Evolutionary conservation across 2,888 invertebrate species (phyloP).

Genomic region (Scaptomyza parva): DNA sequence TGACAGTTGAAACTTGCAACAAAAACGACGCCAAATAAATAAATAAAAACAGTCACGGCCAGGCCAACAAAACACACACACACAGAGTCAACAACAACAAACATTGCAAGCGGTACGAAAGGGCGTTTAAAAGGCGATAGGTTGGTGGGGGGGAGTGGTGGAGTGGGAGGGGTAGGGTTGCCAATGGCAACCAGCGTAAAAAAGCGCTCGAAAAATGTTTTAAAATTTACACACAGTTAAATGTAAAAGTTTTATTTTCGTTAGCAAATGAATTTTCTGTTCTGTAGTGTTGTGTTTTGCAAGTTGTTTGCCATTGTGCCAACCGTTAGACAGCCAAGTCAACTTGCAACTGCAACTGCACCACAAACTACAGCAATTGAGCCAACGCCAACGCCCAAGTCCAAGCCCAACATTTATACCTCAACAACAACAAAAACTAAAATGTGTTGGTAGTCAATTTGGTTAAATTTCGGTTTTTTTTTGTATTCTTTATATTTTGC

Average conservation of each 20-base stretch:
- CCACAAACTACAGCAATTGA: slow-evolving; percentile 43
- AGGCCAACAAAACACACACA: slow-evolving; percentile 15
- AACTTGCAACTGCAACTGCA: slow-evolving; percentile 49
- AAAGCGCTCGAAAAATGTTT: slow-evolving; percentile 68
- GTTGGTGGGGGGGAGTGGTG: no score
- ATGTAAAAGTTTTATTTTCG: slow-evolving; percentile 80
- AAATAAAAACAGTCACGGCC: slow-evolving; percentile 61
- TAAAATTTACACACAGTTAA: slow-evolving; percentile 80
- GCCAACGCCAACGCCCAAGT: slow-evolving; percentile 43
- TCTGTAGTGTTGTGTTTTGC: slow-evolving; percentile 56
- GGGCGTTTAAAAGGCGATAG: not conserved
- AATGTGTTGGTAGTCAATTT: slow-evolving; percentile 61
- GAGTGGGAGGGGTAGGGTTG: no score
- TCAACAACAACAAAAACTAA: slow-evolving; percentile 19
- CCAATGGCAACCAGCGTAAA: slow-evolving; percentile 49
- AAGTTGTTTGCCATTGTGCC: slow-evolving; percentile 66
- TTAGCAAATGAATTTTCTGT: slow-evolving; percentile 74
- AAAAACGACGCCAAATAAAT: slow-evolving; percentile 66
- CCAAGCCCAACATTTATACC: slow-evolving; percentile 35
- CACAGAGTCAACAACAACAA: not conserved
- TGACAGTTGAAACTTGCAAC: slow-evolving; percentile 72
- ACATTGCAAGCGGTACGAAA: not conserved
- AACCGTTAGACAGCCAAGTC: slow-evolving; percentile 47
- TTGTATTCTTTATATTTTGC: slow-evolving; percentile 14
- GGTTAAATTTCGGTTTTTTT: slow-evolving; percentile 42